A percentile compares a stretch with the other conserved stretches of the same genome.
phyloP scores from a whole-genome alignment of 2,113 vertebrate genomes.

The Cebidichthys violaceus region DNA sequence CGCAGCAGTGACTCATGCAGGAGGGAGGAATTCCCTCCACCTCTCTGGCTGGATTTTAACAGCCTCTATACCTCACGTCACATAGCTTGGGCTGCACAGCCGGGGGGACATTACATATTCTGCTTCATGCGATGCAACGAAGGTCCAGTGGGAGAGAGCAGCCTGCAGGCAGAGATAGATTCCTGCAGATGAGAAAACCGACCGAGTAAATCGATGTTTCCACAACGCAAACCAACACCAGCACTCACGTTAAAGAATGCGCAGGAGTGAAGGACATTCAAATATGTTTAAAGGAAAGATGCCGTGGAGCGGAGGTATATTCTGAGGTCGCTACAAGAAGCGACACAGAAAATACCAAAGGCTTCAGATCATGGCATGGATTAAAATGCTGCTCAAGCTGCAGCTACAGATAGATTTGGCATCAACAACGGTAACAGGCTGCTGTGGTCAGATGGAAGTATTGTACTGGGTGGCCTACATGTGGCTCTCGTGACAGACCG shows the following conservation, averaged over 20 bases:
- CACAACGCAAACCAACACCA: constrained; percentile 34
- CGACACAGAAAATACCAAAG: not conserved
- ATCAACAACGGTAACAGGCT: not conserved
- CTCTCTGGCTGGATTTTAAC: constrained; percentile 41
- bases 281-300: not conserved
- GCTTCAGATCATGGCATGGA: constrained; percentile 18
- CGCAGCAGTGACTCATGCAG: constrained; percentile 17
- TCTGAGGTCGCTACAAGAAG: not conserved
- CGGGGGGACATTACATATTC: constrained; percentile 43
- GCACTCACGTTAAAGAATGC: constrained; percentile 26
- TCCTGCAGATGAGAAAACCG: constrained; percentile 44
- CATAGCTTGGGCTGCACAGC: constrained; percentile 9
- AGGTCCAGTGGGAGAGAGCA: constrained; percentile 31
- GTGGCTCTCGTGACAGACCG: constrained; percentile 42
- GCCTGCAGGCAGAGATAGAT: constrained; percentile 37
- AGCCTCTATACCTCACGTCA: constrained; percentile 55
- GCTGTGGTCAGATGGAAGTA: constrained; percentile 30
- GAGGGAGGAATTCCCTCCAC: constrained; percentile 41
- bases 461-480: constrained; percentile 33
- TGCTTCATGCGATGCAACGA: constrained; percentile 57
- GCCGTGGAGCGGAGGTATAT: not conserved
- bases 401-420: constrained; percentile 18
- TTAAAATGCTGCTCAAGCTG: constrained; percentile 11
- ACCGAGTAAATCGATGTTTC: constrained; percentile 39
- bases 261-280: constrained; percentile 1